Evolutionary conservation across 2,113 vertebrate genomes (phyloP).

Genomic region (Motacilla tschutschensis): DNA sequence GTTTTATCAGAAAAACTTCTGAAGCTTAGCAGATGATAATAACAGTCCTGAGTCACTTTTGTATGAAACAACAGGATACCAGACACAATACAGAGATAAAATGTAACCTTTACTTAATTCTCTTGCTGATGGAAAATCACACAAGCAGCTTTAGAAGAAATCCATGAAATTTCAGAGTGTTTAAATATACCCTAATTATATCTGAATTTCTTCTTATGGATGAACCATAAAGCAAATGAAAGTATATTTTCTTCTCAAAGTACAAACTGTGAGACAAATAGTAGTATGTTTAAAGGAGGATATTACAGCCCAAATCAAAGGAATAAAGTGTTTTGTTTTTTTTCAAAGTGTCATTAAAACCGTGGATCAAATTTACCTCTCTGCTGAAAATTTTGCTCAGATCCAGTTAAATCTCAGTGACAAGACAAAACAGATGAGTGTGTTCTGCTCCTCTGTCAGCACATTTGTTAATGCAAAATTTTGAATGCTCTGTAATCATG

Average conservation of each 20-base stretch:
- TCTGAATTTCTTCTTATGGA: background rate
- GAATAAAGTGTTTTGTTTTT: background rate
- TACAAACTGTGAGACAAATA: background rate
- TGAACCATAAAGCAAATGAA: background rate
- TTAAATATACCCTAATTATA: background rate
- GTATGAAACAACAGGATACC: background rate
- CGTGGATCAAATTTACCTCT: background rate
- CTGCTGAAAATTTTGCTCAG: background rate
- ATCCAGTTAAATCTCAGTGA: background rate
- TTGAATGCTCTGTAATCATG: background rate
- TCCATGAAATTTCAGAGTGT: background rate
- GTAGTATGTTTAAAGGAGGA: background rate
- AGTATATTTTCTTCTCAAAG: background rate
- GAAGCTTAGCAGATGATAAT: background rate
- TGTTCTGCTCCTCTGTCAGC: background rate
- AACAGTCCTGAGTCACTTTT: background rate
- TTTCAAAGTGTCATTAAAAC: background rate
- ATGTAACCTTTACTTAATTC: background rate
- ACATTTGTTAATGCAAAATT: background rate
- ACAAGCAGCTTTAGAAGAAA: background rate
- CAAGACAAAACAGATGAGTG: background rate
- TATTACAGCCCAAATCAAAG: background rate
- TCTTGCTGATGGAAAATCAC: background rate
- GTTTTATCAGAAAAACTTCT: background rate
- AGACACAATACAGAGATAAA: background rate